Evolutionary conservation across 2,113 vertebrate genomes (phyloP).

Genomic region (Falcunculus frontatus): DNA sequence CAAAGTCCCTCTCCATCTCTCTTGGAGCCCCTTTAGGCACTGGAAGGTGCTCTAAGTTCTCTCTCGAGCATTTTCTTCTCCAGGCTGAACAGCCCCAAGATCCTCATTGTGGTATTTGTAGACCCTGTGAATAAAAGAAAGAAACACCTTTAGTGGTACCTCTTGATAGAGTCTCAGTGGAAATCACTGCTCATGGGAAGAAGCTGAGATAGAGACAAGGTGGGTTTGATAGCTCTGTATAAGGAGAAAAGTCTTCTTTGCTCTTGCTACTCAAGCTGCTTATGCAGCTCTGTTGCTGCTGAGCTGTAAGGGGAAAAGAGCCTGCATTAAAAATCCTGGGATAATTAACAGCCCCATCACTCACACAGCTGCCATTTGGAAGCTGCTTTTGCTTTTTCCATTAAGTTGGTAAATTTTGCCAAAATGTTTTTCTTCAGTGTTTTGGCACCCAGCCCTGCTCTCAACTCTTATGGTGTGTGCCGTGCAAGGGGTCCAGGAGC

Average conservation of each 20-base stretch:
- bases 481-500: not conserved
- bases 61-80: not conserved
- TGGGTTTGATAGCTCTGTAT: constrained; percentile 18
- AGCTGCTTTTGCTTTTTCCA: constrained; percentile 64
- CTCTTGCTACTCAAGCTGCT: not conserved
- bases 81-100: not conserved
- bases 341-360: constrained; percentile 51
- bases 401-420: constrained; percentile 55
- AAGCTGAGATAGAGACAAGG: not conserved
- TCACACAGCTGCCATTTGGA: constrained; percentile 50
- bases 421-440: constrained; percentile 49
- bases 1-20: not conserved
- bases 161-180: not conserved
- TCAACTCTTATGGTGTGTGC: not conserved
- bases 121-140: not conserved
- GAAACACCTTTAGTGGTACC: not conserved
- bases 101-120: not conserved
- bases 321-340: not conserved
- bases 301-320: constrained; percentile 41
- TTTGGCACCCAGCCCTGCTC: not conserved
- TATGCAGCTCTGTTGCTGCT: not conserved
- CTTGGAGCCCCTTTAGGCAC: not conserved
- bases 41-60: not conserved
- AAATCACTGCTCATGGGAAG: not conserved
- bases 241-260: constrained; percentile 15